Evolutionary conservation across 2,113 vertebrate species (phyloP), one percentile per base, ranked within the genome.

Genomic region (Gila orcuttii): DNA sequence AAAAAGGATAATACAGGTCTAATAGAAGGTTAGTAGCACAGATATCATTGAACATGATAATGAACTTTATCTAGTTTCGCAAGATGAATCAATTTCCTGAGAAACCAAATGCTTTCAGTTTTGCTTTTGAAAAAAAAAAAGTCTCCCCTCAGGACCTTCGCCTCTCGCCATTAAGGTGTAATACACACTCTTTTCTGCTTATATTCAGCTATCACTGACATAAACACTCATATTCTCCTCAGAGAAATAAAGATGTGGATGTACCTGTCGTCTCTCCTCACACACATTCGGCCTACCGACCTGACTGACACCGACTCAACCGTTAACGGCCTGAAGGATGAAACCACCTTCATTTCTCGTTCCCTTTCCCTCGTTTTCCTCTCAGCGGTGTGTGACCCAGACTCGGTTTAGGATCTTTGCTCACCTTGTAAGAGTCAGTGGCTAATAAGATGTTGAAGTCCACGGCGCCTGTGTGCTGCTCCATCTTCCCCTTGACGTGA

Each of bases 381-480:
- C 25, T 55, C 69, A 1, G 19, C 66, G 50, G 21, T 17, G 17
- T 55, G 13, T 9, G 15, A 47, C 12, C 28, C 52, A 74, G 0
- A 19, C 9, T 21, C 50, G 15, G 9, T 60, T 45, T n/a, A 2
- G 3, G 2, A 19, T 4, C 23, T 60, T 25, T 79, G 52, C 71
- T 77, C 94, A 98, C 97, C 97, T 98, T 99, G 93, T 99, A 99
- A 5, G 97, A 99, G 71, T 99, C 97, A 25, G 97, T 98, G 75
- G 96, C 97, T 73, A 99, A 86, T 88, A 99, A 89, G 86, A 98
- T 96, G 89, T 96, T 98, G 95, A 98, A 98, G 87, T 96, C 96
- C 50, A 91, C 75, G 93, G 95, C 95, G 86, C 95, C 89, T 93
- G 94, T 94, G 68, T 83, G 64, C 7, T 42, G 66, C 91, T 97